Conservation (phyloP, 2,888 invertebrate species). For the Polyommatus iphigenia region DNA sequence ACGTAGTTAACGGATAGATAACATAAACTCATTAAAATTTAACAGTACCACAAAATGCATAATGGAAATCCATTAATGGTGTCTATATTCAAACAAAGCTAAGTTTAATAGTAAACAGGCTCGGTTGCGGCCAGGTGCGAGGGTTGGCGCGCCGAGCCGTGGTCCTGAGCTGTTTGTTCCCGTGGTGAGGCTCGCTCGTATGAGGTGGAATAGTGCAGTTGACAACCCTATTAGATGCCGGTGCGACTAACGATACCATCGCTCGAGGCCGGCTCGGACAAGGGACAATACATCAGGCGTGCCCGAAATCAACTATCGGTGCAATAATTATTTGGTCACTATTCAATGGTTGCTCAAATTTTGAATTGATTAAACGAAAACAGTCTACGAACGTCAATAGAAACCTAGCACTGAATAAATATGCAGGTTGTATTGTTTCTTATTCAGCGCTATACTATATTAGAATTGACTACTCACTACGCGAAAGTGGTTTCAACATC, state of each 20-base stretch:
- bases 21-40: slow-evolving; percentile 28
- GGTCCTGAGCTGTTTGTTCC: neutral
- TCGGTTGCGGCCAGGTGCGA: slow-evolving; percentile 45
- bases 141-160: neutral
- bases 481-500: neutral
- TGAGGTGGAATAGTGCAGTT: neutral
- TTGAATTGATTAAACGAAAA: slow-evolving; percentile 15
- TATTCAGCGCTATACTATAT: neutral
- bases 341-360: slow-evolving; percentile 33
- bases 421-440: neutral
- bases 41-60: slow-evolving; percentile 29
- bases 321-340: slow-evolving; percentile 24
- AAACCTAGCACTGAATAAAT: neutral
- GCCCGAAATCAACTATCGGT: slow-evolving; percentile 36
- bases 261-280: slow-evolving; percentile 35
- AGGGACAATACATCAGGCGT: slow-evolving; percentile 34
- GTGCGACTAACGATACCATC: slow-evolving; percentile 46
- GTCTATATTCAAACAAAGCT: slow-evolving; percentile 33
- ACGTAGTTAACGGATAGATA: slow-evolving; percentile 28
- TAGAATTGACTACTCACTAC: neutral
- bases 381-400: slow-evolving; percentile 4
- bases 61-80: slow-evolving; percentile 28
- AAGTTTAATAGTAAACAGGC: slow-evolving; percentile 32
- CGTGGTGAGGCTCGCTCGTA: neutral
- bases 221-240: slow-evolving; percentile 34